Base-by-base conservation (phyloP, 2,888 invertebrate species). In the Branchellion lobata region DNA sequence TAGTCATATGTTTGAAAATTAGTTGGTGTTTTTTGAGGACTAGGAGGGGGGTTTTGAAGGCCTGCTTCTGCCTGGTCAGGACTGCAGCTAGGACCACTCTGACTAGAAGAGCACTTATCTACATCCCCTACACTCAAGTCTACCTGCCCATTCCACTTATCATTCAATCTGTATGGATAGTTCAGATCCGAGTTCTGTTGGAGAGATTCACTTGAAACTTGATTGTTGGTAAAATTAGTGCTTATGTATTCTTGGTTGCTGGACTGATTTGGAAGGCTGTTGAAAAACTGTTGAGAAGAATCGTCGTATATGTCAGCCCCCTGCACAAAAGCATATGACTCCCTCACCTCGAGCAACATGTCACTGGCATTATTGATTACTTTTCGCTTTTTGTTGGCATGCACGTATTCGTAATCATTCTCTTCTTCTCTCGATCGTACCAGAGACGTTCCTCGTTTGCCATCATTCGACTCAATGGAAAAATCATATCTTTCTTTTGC, bases 401-500 rank as follows among this genome's bases (percentile, higher is more conserved):
- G 36, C 33, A 34, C 21, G 18, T 31, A 18, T 29, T 69, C 71
- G 71, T 53, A 2, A 24, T 14, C 75, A 47, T 72, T 74, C 21
- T 74, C 68, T n/a, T 69, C 74, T 3, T 72, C 78, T 29, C 69
- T 57, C 27, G 40, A 24, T 8, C 47, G 27, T 29, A 68, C 71
- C 21, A 18, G 57, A 27, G 69, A 27, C 11, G 27, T 34, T 73
- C 72, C 61, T 34, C 11, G 27, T 34, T 51, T 33, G 3, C 47
- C 72, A 24, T 79, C 40, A 51, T 33, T 71, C 29, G 76, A 40
- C 34, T 82, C 82, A 68, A 84, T 81, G 40, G 87, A 86, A 61
- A 86, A 85, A 82, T 87, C 85, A 82, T 87, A 87, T 72, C 87
- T 82, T 81, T 87, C 87, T 82, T 87, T 86, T 84, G 87, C 86